Conservation (phyloP, 2,113 vertebrate species). For the Erythrocercus mccallii region DNA sequence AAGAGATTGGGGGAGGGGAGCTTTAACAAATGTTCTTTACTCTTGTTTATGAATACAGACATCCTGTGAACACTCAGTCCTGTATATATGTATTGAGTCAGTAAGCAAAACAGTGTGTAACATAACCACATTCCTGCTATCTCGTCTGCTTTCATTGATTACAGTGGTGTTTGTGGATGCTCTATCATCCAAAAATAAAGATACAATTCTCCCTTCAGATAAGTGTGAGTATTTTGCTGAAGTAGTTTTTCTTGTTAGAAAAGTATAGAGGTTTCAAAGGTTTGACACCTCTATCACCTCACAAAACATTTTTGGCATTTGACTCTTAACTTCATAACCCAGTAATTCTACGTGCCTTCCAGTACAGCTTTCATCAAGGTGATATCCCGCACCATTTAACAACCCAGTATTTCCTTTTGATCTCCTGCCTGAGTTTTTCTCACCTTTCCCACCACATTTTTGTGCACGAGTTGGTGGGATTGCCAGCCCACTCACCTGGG, state of each 20-base stretch:
- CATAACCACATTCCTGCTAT: not conserved
- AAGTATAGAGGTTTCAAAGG: not conserved
- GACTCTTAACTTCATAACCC: not conserved
- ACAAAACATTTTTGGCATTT: not conserved
- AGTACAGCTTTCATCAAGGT: not conserved
- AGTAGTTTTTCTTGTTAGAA: not conserved
- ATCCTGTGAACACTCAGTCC: not conserved
- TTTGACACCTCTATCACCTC: not conserved
- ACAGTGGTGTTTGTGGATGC: not conserved
- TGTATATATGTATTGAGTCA: not conserved
- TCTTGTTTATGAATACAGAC: not conserved
- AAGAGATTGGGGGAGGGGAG: not conserved
- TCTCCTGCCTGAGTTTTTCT: not conserved
- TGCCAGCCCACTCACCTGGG: not conserved
- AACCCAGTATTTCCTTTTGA: not conserved
- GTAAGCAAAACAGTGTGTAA: not conserved
- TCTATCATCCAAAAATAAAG: not conserved
- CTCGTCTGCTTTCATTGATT: not conserved
- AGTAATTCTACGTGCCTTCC: not conserved
- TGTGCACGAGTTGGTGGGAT: not conserved
- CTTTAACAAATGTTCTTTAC: not conserved
- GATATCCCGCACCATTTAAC: not conserved
- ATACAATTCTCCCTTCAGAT: not conserved
- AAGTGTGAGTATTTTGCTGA: not conserved
- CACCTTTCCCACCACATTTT: not conserved